A percentile compares a stretch with the other conserved stretches of the same genome.
Evolutionary conservation across 2,113 vertebrate species (phyloP).

Genomic region (Spea bombifrons): DNA sequence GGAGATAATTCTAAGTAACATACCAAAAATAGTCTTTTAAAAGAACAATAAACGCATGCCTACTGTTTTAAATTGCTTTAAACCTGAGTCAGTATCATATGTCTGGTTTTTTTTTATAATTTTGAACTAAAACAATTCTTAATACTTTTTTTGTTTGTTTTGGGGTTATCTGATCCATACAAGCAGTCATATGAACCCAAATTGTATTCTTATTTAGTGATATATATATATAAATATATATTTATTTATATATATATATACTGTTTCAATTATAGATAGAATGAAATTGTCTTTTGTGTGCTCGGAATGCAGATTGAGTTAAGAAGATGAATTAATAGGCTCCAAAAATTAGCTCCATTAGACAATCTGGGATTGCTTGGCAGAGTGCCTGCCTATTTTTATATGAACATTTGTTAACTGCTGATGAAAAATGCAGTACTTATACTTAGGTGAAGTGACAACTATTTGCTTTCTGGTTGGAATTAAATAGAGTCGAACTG

Average conservation of each 20-base stretch:
- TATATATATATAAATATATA: neutral
- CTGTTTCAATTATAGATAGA: slow-evolving; percentile 39
- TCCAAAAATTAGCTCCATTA: slow-evolving; percentile 59
- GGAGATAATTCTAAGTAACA: slow-evolving; percentile 29
- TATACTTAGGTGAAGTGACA: slow-evolving; percentile 72
- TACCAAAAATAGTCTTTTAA: slow-evolving; percentile 10
- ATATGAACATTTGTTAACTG: slow-evolving; percentile 77
- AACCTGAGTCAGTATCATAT: neutral
- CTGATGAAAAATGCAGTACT: slow-evolving; percentile 74
- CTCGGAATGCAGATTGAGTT: slow-evolving; percentile 58
- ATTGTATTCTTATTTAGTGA: slow-evolving; percentile 6
- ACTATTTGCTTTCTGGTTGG: slow-evolving; percentile 55
- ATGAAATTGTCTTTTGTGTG: slow-evolving; percentile 37
- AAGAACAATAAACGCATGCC: slow-evolving; percentile 13
- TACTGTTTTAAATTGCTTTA: neutral
- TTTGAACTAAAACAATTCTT: neutral
- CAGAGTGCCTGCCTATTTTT: slow-evolving; percentile 73
- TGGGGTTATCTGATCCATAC: neutral
- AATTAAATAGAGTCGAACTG: slow-evolving; percentile 54
- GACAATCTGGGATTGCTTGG: slow-evolving; percentile 62
- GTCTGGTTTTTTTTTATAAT: neutral
- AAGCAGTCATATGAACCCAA: neutral
- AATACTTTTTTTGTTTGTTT: neutral
- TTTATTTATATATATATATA: slow-evolving; percentile 16
- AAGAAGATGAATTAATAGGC: slow-evolving; percentile 54